These are phyloP conservation scores for Lepidocolaptes lacrymiger DNA, from an alignment of 2,797 vertebrate species.

Conservation along the genomic window DNA sequence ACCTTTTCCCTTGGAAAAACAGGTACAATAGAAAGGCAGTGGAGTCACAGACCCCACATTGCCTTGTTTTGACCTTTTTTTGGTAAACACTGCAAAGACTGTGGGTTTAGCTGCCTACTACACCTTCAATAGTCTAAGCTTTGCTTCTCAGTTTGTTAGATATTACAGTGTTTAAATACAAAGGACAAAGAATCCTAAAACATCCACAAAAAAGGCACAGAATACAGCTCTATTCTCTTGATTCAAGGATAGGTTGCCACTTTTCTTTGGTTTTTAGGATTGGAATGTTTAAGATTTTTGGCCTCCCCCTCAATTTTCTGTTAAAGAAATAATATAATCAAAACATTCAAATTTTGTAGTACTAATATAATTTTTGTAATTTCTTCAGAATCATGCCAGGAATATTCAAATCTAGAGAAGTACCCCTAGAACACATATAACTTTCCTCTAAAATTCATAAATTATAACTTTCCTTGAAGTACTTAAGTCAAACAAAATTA, in stretches of 20 bases:
- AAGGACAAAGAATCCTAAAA: not conserved
- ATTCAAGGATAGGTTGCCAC: not conserved
- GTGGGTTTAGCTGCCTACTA: not conserved
- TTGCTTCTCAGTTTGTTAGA: not conserved
- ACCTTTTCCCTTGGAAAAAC: not conserved
- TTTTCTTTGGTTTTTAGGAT: not conserved
- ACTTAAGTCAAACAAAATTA: not conserved
- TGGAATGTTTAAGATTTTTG: not conserved
- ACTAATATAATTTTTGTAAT: not conserved
- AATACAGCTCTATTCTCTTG: not conserved
- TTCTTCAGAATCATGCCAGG: not conserved
- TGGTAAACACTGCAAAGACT: not conserved
- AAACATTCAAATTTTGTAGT: not conserved
- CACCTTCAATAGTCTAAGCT: not conserved
- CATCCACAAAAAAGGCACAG: not conserved
- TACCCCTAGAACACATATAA: not conserved
- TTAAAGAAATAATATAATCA: not conserved
- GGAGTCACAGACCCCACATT: not conserved
- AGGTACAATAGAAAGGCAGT: not conserved
- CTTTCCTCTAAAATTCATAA: not conserved
- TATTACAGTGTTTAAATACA: not conserved
- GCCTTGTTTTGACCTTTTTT: not conserved
- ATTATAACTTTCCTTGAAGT: not conserved
- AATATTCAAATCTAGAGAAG: not conserved
- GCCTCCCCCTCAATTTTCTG: rapidly evolving